Evolutionary conservation across 2,888 invertebrate genomes (phyloP).

Genomic region (Ophraella communa): DNA sequence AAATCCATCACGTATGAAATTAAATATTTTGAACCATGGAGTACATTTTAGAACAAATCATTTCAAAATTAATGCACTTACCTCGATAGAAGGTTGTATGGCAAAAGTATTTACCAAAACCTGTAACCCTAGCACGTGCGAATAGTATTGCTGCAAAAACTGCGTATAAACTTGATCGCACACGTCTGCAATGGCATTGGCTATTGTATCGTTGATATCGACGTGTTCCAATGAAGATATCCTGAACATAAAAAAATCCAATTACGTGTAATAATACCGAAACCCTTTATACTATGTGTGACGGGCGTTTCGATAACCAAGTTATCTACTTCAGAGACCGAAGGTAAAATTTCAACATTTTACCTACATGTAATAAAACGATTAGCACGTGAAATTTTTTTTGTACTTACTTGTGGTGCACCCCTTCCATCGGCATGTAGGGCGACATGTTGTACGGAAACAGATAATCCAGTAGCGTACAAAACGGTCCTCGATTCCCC

Average conservation of each 20-base stretch:
- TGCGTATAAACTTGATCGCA: slow-evolving; percentile 73
- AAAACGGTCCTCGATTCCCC: slow-evolving; percentile 55
- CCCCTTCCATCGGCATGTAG: slow-evolving; percentile 58
- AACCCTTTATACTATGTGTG: too few species aligned
- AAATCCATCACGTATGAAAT: too few species aligned
- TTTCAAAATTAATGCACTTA: slow-evolving; percentile 36
- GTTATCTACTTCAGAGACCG: too few species aligned
- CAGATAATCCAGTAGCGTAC: slow-evolving; percentile 52
- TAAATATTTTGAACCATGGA: too few species aligned
- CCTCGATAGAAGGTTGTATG: slow-evolving; percentile 53
- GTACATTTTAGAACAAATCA: background rate
- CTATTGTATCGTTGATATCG: slow-evolving; percentile 63
- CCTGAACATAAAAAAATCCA: slow-evolving; percentile 57
- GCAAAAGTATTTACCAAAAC: slow-evolving; percentile 82
- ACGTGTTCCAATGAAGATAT: slow-evolving; percentile 72
- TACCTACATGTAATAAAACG: background rate
- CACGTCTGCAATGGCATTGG: slow-evolving; percentile 56
- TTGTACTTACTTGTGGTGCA: slow-evolving; percentile 56
- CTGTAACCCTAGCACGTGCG: slow-evolving; percentile 77
- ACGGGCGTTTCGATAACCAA: too few species aligned
- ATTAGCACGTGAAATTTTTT: background rate
- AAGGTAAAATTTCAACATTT: background rate
- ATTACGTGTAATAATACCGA: background rate
- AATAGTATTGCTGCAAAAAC: slow-evolving; percentile 81
- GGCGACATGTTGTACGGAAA: slow-evolving; percentile 58